phyloP scores from a whole-genome alignment of 2,888 invertebrate species.

The Eurois occulta region DNA sequence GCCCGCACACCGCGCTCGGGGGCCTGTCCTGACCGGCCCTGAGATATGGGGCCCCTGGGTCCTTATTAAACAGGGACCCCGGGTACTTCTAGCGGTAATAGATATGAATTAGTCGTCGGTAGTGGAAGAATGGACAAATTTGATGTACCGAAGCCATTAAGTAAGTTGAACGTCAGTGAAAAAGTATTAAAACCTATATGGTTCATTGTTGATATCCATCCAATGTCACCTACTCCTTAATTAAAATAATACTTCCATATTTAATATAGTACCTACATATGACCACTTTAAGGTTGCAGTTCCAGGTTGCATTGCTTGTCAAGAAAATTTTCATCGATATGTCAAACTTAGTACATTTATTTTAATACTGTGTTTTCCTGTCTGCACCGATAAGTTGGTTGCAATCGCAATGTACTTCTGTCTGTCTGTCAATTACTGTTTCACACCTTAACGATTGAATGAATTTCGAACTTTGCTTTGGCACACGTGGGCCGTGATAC shows the following conservation, averaged over 20 bases:
- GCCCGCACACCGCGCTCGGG: slow-evolving; percentile 67
- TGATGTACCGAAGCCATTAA: slow-evolving; percentile 8
- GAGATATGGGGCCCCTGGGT: slow-evolving; percentile 55
- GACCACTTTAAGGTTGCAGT: no score
- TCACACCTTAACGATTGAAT: not conserved
- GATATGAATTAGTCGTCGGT: slow-evolving; percentile 55
- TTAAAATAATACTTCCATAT: not conserved
- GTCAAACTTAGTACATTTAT: no score
- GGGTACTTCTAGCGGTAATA: slow-evolving; percentile 39
- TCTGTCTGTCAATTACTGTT: not conserved
- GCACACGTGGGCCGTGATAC: not conserved
- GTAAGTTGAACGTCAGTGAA: slow-evolving; percentile 1
- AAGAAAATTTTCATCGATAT: no score
- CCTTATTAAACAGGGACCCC: slow-evolving; percentile 54
- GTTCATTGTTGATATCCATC: not conserved
- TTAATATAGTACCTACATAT: no score
- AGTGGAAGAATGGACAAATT: slow-evolving; percentile 45
- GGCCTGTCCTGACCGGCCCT: slow-evolving; percentile 58
- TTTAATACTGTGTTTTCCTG: no score
- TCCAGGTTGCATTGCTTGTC: no score
- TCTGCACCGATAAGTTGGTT: no score
- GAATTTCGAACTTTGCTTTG: not conserved
- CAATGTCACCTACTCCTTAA: slow-evolving; percentile 4
- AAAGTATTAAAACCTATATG: slow-evolving; percentile 28
- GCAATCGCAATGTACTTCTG: no score